Percentiles rank a stretch among this genome's conserved stretches.
Conservation (phyloP, 2,113 vertebrate genomes). For the Larimichthys polyactis region DNA sequence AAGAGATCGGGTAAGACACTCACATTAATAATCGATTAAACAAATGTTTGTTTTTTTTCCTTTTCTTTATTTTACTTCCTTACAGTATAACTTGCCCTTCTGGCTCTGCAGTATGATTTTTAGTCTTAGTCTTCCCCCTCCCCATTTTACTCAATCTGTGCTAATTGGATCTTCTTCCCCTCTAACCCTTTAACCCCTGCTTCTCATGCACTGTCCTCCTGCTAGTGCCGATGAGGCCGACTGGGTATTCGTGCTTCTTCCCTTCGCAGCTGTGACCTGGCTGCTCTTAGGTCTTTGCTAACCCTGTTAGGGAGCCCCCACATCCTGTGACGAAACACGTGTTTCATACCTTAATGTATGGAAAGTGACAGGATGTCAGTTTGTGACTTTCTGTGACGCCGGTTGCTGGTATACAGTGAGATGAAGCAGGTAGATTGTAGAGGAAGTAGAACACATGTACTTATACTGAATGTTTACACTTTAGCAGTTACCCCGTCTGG, state of each 20-base stretch:
- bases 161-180: neutral
- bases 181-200: neutral
- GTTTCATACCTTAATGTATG: neutral
- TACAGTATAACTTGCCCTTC: neutral
- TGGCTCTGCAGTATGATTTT: neutral
- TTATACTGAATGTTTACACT: neutral
- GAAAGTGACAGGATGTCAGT: constrained; percentile 39
- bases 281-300: neutral
- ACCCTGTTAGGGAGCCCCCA: neutral
- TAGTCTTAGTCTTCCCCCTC: neutral
- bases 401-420: constrained; percentile 2
- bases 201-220: neutral
- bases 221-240: neutral
- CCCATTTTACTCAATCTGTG: too few relatives aligned
- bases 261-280: constrained; percentile 26
- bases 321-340: constrained; percentile 16
- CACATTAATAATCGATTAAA: neutral
- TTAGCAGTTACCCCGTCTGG: neutral
- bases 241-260: neutral
- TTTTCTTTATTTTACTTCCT: neutral
- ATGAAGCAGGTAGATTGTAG: constrained; percentile 5
- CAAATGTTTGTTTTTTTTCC: neutral
- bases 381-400: neutral
- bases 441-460: neutral
- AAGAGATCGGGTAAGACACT: constrained; percentile 82